Evolutionary conservation across 2,888 invertebrate genomes (phyloP).

Genomic region (Lepas anatifera): DNA sequence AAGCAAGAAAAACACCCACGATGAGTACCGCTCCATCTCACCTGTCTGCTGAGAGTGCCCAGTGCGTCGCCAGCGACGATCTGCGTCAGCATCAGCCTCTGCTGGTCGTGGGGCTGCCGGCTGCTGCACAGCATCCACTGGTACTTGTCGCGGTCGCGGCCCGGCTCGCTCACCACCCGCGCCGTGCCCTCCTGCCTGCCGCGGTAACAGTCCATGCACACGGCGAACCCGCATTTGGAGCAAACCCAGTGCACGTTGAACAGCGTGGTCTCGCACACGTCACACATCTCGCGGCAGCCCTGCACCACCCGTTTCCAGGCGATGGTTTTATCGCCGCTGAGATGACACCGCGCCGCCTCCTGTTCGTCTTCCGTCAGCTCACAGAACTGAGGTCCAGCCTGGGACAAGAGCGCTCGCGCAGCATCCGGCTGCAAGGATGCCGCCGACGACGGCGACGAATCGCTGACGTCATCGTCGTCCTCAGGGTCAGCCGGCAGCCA

Average conservation of each 20-base stretch:
- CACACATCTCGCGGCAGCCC: conserved; percentile 93
- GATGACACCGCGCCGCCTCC: conserved; percentile 29
- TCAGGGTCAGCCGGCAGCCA: conserved; percentile 29
- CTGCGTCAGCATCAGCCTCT: conserved; percentile 82
- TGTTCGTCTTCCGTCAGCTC: conserved; percentile 38
- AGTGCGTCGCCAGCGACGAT: conserved; percentile 86
- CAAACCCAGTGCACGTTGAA: conserved; percentile 99
- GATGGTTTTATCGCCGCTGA: conserved; percentile 36
- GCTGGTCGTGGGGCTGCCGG: conserved; percentile 65
- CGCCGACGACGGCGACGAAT: conserved; percentile 31
- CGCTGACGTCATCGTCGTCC: no score
- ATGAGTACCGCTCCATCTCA: no score
- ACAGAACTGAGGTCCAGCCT: conserved; percentile 39
- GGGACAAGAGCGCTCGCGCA: conserved; percentile 35
- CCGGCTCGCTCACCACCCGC: conserved; percentile 51
- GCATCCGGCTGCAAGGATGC: conserved; percentile 33
- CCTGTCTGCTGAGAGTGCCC: conserved; percentile 48
- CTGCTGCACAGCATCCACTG: conserved; percentile 85
- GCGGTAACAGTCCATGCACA: conserved; percentile 93
- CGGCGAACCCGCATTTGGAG: conserved; percentile 89
- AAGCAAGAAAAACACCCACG: no score
- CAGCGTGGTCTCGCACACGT: conserved; percentile 91
- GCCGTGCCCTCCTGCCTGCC: conserved; percentile 46
- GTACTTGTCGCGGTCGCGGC: conserved; percentile 58
- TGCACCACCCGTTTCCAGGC: conserved; percentile 97